Percentiles rank a stretch among this genome's conserved stretches.
phyloP scores from a whole-genome alignment of 2,888 invertebrate species.

The Sinodicranocentrus sp. region DNA sequence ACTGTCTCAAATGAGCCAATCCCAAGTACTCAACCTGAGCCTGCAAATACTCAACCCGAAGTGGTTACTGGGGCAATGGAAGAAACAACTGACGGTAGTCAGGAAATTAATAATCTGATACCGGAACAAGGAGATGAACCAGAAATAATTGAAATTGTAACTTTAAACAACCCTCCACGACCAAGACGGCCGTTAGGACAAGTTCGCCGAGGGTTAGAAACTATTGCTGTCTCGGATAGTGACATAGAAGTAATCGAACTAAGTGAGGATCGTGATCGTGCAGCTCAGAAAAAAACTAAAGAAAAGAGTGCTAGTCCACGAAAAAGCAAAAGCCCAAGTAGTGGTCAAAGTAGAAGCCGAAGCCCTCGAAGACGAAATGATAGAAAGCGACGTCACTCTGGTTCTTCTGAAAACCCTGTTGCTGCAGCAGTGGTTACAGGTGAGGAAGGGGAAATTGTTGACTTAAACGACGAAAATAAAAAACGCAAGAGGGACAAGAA shows the following conservation, averaged over 20 bases:
- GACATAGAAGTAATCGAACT: slow-evolving; percentile 42
- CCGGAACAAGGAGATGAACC: slow-evolving; percentile 33
- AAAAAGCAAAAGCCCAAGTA: neutral
- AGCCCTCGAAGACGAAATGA: slow-evolving; percentile 28
- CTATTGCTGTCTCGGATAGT: slow-evolving; percentile 50
- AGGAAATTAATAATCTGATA: no score
- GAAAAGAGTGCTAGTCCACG: neutral
- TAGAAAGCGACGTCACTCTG: slow-evolving; percentile 31
- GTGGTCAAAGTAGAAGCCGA: slow-evolving; percentile 11
- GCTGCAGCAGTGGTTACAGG: no score
- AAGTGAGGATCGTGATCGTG: neutral
- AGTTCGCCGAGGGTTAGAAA: slow-evolving; percentile 27
- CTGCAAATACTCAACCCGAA: slow-evolving; percentile 15
- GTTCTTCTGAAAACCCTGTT: slow-evolving; percentile 72
- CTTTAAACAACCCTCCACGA: slow-evolving; percentile 28
- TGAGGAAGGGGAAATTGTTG: slow-evolving; percentile 83
- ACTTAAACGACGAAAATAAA: slow-evolving; percentile 77
- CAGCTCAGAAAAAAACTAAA: neutral
- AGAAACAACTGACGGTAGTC: slow-evolving; percentile 14
- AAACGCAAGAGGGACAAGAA: slow-evolving; percentile 74
- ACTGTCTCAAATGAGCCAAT: slow-evolving; percentile 47
- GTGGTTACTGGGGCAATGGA: slow-evolving; percentile 11
- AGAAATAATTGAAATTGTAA: slow-evolving; percentile 57
- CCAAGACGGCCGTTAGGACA: slow-evolving; percentile 20
- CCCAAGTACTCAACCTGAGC: neutral